A percentile compares a stretch with the other conserved stretches of the same genome.
phyloP scores from a whole-genome alignment of 2,797 vertebrate species.

The Alauda arvensis region DNA sequence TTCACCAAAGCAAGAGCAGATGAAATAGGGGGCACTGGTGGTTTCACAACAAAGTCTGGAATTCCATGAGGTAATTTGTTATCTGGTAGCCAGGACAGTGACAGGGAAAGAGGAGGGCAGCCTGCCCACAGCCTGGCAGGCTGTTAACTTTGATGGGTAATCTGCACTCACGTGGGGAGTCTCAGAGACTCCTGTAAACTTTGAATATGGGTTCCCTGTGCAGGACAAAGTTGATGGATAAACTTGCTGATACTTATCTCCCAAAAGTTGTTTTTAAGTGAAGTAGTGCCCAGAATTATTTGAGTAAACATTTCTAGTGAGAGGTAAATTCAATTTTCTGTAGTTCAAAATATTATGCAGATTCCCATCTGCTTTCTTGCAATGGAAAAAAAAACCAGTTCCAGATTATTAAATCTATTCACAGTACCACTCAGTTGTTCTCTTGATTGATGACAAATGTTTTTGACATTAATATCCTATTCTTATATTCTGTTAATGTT shows the following conservation, averaged over 20 bases:
- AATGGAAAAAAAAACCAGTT: background rate
- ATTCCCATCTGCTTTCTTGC: slow-evolving; percentile 23
- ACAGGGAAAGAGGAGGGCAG: background rate
- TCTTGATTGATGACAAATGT: background rate
- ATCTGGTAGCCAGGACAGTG: background rate
- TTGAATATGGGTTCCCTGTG: background rate
- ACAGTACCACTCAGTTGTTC: background rate
- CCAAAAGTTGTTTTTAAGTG: background rate
- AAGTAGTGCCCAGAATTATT: background rate
- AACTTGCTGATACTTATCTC: background rate
- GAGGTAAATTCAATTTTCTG: slow-evolving; percentile 12
- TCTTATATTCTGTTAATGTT: slow-evolving; percentile 8
- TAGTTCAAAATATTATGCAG: background rate
- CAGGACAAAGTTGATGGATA: background rate
- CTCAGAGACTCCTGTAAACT: background rate
- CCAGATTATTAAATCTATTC: background rate
- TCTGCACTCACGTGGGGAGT: fast-evolving
- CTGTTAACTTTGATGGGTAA: background rate
- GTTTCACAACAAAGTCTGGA: background rate
- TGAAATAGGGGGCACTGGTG: background rate
- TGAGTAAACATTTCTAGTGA: background rate
- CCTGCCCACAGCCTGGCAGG: background rate
- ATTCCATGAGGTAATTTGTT: background rate
- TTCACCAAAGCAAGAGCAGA: background rate
- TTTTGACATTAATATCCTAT: background rate